Percentiles rank a stretch among this genome's conserved stretches.
phyloP scores from a whole-genome alignment of 2,113 vertebrate species.

The Percopsis transmontana region DNA sequence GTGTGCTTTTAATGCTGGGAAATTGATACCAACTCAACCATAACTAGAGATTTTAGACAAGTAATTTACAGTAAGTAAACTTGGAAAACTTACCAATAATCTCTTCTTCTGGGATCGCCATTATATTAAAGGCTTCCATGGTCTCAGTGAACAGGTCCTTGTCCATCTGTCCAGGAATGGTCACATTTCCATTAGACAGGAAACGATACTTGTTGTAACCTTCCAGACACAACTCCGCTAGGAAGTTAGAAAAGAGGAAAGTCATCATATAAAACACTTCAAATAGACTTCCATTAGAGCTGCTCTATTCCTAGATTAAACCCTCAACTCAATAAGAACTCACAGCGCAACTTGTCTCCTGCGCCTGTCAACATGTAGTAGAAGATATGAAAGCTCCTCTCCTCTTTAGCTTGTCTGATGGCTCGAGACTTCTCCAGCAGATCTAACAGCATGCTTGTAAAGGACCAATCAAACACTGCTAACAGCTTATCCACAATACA shows the following conservation, averaged over 20 bases:
- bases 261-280: no score
- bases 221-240: conserved; percentile 79
- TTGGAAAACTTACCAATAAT: conserved; percentile 93
- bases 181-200: conserved; percentile 95
- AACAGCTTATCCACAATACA: no score
- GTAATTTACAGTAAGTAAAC: no score
- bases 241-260: no score
- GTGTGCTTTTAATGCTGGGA: no score
- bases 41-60: no score
- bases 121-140: conserved; percentile 94
- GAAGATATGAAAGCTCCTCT: conserved; percentile 88
- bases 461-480: no score
- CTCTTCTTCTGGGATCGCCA: conserved; percentile 95
- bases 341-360: conserved; percentile 84
- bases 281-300: no score
- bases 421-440: conserved; percentile 90
- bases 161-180: conserved; percentile 95
- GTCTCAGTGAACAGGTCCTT: conserved; percentile 96
- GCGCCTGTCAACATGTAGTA: conserved; percentile 90
- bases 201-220: conserved; percentile 95
- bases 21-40: not conserved
- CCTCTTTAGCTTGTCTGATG: conserved; percentile 88
- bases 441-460: no score
- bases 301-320: no score
- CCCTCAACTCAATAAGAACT: no score